Conservation (phyloP, 2,113 vertebrate genomes). For the Hypanus sabinus region DNA sequence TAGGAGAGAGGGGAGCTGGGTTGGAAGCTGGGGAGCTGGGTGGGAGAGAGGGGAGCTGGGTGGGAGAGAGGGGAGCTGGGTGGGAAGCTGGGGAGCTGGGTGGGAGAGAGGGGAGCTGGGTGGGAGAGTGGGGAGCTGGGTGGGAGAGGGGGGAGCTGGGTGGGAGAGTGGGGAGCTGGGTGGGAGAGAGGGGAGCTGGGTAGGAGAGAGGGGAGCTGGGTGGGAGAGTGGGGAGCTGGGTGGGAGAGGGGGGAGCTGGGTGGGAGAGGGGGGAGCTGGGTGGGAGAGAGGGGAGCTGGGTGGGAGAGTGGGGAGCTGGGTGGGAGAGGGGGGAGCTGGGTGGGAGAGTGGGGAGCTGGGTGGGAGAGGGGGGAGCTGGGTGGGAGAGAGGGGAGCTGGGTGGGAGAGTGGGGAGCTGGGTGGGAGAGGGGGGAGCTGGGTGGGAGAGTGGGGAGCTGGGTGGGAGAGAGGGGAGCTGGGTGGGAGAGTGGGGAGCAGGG, state of each 20-base stretch:
- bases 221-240: too few species aligned
- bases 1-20: neutral
- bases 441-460: neutral
- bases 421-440: neutral
- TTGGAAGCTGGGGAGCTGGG: too few species aligned
- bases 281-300: neutral
- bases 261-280: neutral
- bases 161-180: neutral
- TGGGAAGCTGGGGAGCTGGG: too few species aligned
- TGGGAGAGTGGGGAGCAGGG: neutral
- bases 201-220: neutral
- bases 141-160: neutral
- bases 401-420: too few species aligned
- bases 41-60: neutral
- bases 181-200: too few species aligned
- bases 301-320: too few species aligned
- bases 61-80: neutral
- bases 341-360: too few species aligned
- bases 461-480: neutral
- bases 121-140: too few species aligned
- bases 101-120: neutral
- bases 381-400: neutral
- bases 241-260: neutral
- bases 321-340: neutral
- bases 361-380: neutral